These are phyloP conservation scores for Hermaeophaga mercurialis DNA, from an alignment of 2,888 invertebrate genomes.

Conservation along the genomic window DNA sequence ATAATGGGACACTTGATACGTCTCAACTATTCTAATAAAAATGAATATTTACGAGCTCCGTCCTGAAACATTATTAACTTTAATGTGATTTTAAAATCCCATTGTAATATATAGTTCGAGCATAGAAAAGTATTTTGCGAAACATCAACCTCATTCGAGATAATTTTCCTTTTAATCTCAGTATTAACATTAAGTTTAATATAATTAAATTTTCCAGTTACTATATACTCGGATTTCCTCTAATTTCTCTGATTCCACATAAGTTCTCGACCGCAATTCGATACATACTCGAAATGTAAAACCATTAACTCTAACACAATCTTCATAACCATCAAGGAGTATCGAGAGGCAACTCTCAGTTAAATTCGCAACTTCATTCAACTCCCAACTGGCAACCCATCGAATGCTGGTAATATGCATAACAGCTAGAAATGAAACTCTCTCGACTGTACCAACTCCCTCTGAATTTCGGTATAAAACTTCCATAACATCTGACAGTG, in stretches of 20 bases:
- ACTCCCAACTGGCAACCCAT: slow-evolving; percentile 1
- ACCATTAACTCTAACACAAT: slow-evolving; percentile 21
- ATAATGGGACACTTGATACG: too few species aligned
- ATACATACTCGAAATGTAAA: slow-evolving; percentile 16
- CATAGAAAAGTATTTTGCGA: too few species aligned
- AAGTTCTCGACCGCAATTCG: slow-evolving; percentile 13
- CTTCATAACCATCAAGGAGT: slow-evolving; percentile 17
- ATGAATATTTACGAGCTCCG: too few species aligned
- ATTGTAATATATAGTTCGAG: too few species aligned
- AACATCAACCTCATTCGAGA: too few species aligned
- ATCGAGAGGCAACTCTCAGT: slow-evolving; percentile 7
- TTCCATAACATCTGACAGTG: background rate
- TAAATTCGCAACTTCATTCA: slow-evolving; percentile 7
- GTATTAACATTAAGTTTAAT: background rate
- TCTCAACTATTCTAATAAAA: too few species aligned
- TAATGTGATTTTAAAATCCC: too few species aligned
- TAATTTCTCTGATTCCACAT: slow-evolving; percentile 7
- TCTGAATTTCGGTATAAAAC: background rate
- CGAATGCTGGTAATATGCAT: slow-evolving; percentile 7
- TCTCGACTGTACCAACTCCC: background rate
- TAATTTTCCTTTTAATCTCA: background rate
- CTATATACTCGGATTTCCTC: slow-evolving; percentile 3
- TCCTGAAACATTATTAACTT: too few species aligned
- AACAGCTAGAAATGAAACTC: slow-evolving; percentile 2
- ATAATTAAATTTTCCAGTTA: slow-evolving; percentile 8